Evolutionary conservation across 2,113 vertebrate species (phyloP).

Genomic region (Hydropotes inermis): DNA sequence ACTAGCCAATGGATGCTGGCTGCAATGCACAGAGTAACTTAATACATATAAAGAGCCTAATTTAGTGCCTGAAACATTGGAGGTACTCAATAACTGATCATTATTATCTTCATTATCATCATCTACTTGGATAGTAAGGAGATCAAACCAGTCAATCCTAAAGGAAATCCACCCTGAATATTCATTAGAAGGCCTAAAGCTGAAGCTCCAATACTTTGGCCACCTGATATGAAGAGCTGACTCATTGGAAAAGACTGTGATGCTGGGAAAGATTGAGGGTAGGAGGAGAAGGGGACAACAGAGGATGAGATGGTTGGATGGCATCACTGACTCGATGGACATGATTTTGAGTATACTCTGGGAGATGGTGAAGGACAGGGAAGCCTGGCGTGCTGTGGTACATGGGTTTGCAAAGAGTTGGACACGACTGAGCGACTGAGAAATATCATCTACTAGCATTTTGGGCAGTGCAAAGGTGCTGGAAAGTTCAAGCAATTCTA

Average conservation of each 20-base stretch:
- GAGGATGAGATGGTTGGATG: neutral
- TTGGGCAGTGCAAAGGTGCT: neutral
- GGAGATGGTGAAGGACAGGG: neutral
- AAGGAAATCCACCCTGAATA: neutral
- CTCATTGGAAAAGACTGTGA: neutral
- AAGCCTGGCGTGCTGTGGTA: neutral
- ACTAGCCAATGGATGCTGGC: neutral
- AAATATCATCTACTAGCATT: neutral
- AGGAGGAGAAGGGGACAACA: neutral
- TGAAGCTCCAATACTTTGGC: neutral
- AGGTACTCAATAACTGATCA: neutral
- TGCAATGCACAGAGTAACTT: neutral
- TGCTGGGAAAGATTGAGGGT: neutral
- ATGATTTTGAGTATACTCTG: neutral
- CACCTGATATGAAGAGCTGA: neutral
- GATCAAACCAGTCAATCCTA: neutral
- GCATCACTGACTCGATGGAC: neutral
- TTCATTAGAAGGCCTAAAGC: neutral
- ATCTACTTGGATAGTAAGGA: neutral
- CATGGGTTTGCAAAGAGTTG: neutral
- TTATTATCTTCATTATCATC: neutral
- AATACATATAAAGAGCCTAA: neutral
- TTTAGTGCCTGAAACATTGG: neutral
- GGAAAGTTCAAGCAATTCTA: neutral
- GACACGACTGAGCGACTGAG: neutral